A percentile compares a stretch with the other conserved stretches of the same genome.
Conservation (phyloP, 2,888 invertebrate species). For the Yponomeuta evonymella region DNA sequence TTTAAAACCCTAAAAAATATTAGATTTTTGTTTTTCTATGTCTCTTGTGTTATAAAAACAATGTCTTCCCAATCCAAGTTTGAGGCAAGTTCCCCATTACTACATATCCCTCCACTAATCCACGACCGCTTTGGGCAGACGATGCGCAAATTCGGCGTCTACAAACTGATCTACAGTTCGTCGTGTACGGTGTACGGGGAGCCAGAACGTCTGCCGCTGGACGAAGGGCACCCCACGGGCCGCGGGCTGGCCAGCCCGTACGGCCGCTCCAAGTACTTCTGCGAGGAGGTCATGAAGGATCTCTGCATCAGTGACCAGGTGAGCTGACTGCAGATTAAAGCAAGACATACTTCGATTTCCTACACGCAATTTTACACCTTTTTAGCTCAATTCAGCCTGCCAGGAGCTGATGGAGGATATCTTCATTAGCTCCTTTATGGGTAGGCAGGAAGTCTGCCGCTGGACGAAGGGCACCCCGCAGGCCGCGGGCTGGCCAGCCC, state of each 20-base stretch:
- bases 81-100: too few relatives aligned
- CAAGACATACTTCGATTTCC: too few relatives aligned
- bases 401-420: too few relatives aligned
- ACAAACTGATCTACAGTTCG: constrained; percentile 87
- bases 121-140: constrained; percentile 65
- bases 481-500: constrained; percentile 89
- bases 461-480: constrained; percentile 88
- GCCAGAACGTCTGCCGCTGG: constrained; percentile 88
- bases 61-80: too few relatives aligned
- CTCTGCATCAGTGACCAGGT: constrained; percentile 86
- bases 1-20: too few relatives aligned
- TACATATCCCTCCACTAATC: too few relatives aligned
- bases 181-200: constrained; percentile 96
- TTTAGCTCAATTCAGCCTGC: too few relatives aligned
- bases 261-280: constrained; percentile 94
- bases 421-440: too few relatives aligned
- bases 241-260: constrained; percentile 89
- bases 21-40: too few relatives aligned
- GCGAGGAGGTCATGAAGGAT: constrained; percentile 95
- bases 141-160: constrained; percentile 84
- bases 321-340: constrained; percentile 23
- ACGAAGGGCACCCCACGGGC: constrained; percentile 90
- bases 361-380: too few relatives aligned
- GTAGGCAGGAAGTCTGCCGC: constrained; percentile 86
- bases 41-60: too few relatives aligned